Evolutionary conservation across 2,797 vertebrate species (phyloP).

Genomic region (Serranus cabrilla): DNA sequence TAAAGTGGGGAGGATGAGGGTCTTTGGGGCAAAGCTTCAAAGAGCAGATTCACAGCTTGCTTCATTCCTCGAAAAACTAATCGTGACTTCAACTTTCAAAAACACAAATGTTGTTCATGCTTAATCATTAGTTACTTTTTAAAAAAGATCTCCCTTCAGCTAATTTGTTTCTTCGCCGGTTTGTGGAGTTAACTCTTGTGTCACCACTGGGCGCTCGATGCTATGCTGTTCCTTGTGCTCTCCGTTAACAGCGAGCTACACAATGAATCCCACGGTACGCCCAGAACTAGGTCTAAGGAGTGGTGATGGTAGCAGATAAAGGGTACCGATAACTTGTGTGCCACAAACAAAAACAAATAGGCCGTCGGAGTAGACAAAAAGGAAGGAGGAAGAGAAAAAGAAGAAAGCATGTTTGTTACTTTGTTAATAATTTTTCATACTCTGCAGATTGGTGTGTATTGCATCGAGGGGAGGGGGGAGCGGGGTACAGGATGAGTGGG

Average conservation of each 20-base stretch:
- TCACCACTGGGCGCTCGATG: constrained; percentile 56
- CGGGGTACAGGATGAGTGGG: constrained; percentile 72
- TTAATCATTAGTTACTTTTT: constrained; percentile 76
- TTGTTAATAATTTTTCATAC: constrained; percentile 86
- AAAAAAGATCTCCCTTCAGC: constrained; percentile 73
- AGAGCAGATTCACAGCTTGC: constrained; percentile 83
- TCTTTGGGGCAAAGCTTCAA: constrained; percentile 84
- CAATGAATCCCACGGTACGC: constrained; percentile 53
- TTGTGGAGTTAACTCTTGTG: constrained; percentile 66
- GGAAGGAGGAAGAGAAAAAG: constrained; percentile 79
- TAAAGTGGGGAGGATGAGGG: constrained; percentile 67
- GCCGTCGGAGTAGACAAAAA: constrained; percentile 73
- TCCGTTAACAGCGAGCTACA: constrained; percentile 62
- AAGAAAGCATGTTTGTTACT: constrained; percentile 86
- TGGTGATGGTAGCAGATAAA: constrained; percentile 74
- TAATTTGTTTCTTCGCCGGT: constrained; percentile 69
- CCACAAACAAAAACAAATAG: constrained; percentile 78
- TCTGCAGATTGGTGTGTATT: constrained; percentile 85
- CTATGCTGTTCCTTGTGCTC: constrained; percentile 65
- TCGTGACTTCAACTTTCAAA: constrained; percentile 74
- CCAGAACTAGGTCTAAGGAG: constrained; percentile 72
- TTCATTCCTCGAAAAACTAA: constrained; percentile 73
- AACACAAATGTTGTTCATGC: constrained; percentile 78
- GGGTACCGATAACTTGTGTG: constrained; percentile 68
- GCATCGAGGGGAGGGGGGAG: constrained; percentile 45